A percentile compares a stretch with the other conserved stretches of the same genome.
Conservation (phyloP, 2,113 vertebrate species). For the Campylomormyrus numenius region DNA sequence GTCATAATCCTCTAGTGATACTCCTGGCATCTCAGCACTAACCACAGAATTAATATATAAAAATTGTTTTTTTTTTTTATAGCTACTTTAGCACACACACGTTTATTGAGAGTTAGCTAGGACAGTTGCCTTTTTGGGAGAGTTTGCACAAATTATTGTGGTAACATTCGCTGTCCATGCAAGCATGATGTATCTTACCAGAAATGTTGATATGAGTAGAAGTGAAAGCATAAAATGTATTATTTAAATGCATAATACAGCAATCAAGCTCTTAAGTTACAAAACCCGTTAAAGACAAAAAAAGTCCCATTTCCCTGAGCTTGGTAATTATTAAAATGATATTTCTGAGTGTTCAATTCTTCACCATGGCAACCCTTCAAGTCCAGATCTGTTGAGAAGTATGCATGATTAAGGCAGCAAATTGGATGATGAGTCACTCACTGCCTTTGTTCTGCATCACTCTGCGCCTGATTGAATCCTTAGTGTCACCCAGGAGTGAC, state of each 20-base stretch:
- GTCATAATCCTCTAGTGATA: neutral
- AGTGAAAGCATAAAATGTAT: neutral
- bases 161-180: neutral
- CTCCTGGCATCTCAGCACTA: neutral
- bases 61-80: neutral
- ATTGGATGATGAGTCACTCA: conserved; percentile 14
- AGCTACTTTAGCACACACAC: neutral
- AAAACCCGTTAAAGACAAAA: neutral
- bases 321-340: neutral
- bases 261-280: neutral
- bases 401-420: neutral
- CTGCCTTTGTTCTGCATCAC: neutral
- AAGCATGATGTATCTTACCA: neutral
- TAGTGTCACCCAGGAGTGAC: neutral
- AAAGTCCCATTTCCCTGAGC: neutral
- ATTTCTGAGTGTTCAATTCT: neutral
- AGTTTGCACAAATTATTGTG: neutral
- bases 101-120: neutral
- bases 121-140: neutral
- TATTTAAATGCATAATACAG: neutral
- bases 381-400: neutral
- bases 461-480: neutral
- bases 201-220: neutral
- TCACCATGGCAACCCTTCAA: neutral
- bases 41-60: neutral